These are phyloP conservation scores for Drosophila nebulosa DNA, from an alignment of 1,140 invertebrate genomes.

Conservation along the genomic window DNA sequence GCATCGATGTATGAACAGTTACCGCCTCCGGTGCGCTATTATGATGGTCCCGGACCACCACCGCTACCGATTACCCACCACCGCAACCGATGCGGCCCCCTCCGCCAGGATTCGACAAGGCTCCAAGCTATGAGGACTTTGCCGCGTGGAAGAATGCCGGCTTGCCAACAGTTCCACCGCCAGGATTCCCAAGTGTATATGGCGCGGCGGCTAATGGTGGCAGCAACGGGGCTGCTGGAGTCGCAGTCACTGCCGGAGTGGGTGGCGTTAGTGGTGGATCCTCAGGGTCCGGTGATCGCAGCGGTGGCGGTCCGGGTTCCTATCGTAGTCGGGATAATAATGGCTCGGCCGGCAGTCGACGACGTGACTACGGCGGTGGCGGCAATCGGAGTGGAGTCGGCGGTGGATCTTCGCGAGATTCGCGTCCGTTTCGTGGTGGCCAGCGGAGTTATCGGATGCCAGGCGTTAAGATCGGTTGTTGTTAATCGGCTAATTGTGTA, in stretches of 20 bases:
- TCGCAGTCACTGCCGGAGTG: slow-evolving; percentile 3
- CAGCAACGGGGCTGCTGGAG: slow-evolving; percentile 39
- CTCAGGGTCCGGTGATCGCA: slow-evolving; percentile 21
- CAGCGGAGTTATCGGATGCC: slow-evolving; percentile 71
- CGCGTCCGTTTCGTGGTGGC: slow-evolving; percentile 66
- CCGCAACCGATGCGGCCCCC: slow-evolving; percentile 81
- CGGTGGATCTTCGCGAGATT: slow-evolving; percentile 63
- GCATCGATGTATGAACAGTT: slow-evolving; percentile 81
- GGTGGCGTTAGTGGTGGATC: slow-evolving; percentile 11
- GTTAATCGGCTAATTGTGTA: slow-evolving; percentile 59
- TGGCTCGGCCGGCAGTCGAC: slow-evolving; percentile 58
- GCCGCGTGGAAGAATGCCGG: slow-evolving; percentile 90
- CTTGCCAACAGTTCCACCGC: slow-evolving; percentile 64
- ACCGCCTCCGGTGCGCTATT: slow-evolving; percentile 88
- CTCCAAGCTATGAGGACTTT: slow-evolving; percentile 91
- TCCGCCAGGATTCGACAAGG: slow-evolving; percentile 84
- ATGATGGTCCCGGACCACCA: slow-evolving; percentile 86
- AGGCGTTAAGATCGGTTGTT: slow-evolving; percentile 46
- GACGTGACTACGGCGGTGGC: slow-evolving; percentile 61
- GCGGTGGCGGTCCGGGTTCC: slow-evolving; percentile 28
- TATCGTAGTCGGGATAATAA: slow-evolving; percentile 69
- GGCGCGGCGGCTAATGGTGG: slow-evolving; percentile 50
- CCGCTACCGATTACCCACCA: slow-evolving; percentile 84
- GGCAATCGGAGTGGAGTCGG: slow-evolving; percentile 38
- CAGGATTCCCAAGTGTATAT: slow-evolving; percentile 60